Evolutionary conservation across 1,140 invertebrate species (phyloP), one percentile per base, ranked within the genome.

Genomic region (Panagrolaimus sp.): DNA sequence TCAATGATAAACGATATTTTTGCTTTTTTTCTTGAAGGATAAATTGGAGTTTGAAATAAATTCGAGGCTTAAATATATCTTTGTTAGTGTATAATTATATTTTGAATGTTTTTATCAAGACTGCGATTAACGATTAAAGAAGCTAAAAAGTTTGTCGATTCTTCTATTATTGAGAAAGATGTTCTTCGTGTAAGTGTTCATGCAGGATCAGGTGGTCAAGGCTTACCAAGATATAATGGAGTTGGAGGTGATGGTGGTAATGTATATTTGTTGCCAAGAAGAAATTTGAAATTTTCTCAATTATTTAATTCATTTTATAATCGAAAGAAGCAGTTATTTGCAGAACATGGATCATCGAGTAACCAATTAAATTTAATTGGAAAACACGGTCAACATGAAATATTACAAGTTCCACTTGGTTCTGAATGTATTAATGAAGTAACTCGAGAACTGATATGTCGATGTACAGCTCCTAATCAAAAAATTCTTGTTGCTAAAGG

Each of bases 381-480:
- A 5, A 53, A 72, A n/a, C 63, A 74, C 43, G 78, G 70, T 9
- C n/a, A 53, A 16, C 51, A 72, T 68, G 27, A 23, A 20, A 78
- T 83, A 43, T 38, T 80, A 9, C 44, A 83, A 38, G 79, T 81
- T 16, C 79, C 79, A 25, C 13, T 83, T 2, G 79, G 79, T 20
- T 71, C 83, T 3, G 79, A 83, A 67, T 78, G 77, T 47, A 74
- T 83, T 11, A 63, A 79, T 65, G 27, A 66, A 27, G 70, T 72
- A 16, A 64, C 61, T 4, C 65, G 66, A 7, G 46, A 63, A 20
- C 47, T 81, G 9, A 53, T 83, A 27, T 70, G 73, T 13, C n/a
- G 79, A 67, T 82, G 79, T 45, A 67, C 48, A 4, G 64, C 57
- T 7, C 66, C 68, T 8, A 70, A 65, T 46, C 43, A 72, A 47